Evolutionary conservation across 2,113 vertebrate species (phyloP).

Genomic region (Lasiurus cinereus): DNA sequence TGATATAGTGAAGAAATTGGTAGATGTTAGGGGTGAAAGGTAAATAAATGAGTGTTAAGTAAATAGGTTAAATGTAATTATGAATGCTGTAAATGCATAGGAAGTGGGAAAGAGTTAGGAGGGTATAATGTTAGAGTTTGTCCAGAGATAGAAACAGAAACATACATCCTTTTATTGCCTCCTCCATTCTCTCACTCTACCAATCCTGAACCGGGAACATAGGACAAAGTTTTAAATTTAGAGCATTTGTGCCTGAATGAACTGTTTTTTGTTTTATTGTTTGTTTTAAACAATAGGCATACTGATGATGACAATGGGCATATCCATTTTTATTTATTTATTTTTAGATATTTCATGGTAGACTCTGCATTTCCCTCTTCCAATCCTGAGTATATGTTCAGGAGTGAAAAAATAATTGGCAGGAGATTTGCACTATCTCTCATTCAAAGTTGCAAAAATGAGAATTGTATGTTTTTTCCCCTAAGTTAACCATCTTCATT

Average conservation of each 20-base stretch:
- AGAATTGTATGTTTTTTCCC: neutral
- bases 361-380: neutral
- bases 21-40: neutral
- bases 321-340: neutral
- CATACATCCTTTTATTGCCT: rapidly evolving
- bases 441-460: neutral
- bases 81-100: neutral
- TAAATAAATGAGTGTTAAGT: neutral
- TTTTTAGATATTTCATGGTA: neutral
- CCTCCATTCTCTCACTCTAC: neutral
- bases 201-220: neutral
- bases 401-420: neutral
- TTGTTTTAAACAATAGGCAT: neutral
- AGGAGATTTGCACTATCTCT: neutral
- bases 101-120: neutral
- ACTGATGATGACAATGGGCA: neutral
- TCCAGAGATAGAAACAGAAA: neutral
- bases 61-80: neutral
- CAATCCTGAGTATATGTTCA: neutral
- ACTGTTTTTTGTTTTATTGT: neutral
- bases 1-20: neutral
- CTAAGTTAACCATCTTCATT: neutral
- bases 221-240: neutral
- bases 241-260: neutral
- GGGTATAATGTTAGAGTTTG: neutral